Evolutionary conservation across 2,888 invertebrate species (phyloP).

Genomic region (Spicauda simplicius): DNA sequence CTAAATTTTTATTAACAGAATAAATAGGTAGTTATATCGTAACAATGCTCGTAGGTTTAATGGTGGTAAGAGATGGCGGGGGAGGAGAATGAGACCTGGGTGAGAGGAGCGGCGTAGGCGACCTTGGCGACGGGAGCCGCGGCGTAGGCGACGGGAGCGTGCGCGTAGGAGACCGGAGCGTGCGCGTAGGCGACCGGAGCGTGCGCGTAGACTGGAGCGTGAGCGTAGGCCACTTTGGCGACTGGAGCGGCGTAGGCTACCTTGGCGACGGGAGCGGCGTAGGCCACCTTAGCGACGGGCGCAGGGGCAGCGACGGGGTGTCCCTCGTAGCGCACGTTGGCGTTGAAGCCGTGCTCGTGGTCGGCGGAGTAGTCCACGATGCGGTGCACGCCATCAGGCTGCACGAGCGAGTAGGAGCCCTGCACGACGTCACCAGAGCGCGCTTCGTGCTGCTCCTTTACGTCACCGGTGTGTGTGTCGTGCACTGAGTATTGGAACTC

Average conservation of each 20-base stretch:
- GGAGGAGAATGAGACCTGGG: conserved; percentile 62
- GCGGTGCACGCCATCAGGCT: conserved; percentile 75
- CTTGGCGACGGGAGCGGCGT: conserved; percentile 51
- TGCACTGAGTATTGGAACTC: conserved; percentile 76
- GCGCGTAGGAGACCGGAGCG: conserved; percentile 2
- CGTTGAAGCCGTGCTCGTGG: conserved; percentile 74
- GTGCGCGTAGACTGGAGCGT: conserved; percentile 50
- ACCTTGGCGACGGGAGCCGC: conserved; percentile 54
- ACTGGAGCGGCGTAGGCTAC: conserved; percentile 53
- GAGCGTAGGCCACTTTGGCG: conserved; percentile 5
- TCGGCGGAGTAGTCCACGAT: conserved; percentile 78
- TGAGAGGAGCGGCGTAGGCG: conserved; percentile 44
- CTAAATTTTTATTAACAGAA: conserved; percentile 43
- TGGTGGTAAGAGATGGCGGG: conserved; percentile 73
- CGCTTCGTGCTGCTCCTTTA: conserved; percentile 76
- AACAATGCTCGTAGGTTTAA: conserved; percentile 52
- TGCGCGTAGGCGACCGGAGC: conserved; percentile 1
- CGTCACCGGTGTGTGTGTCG: conserved; percentile 72
- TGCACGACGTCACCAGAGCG: conserved; percentile 74
- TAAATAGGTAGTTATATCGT: conserved; percentile 43
- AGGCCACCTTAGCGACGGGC: conserved; percentile 46
- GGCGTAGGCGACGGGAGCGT: conserved; percentile 31
- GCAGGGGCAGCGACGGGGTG: conserved; percentile 54
- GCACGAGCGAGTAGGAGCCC: conserved; percentile 78
- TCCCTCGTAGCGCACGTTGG: conserved; percentile 74